Percentiles rank a stretch among this genome's conserved stretches.
These are phyloP conservation scores for Perca flavescens DNA, from an alignment of 2,113 vertebrate genomes.

Conservation along the genomic window DNA sequence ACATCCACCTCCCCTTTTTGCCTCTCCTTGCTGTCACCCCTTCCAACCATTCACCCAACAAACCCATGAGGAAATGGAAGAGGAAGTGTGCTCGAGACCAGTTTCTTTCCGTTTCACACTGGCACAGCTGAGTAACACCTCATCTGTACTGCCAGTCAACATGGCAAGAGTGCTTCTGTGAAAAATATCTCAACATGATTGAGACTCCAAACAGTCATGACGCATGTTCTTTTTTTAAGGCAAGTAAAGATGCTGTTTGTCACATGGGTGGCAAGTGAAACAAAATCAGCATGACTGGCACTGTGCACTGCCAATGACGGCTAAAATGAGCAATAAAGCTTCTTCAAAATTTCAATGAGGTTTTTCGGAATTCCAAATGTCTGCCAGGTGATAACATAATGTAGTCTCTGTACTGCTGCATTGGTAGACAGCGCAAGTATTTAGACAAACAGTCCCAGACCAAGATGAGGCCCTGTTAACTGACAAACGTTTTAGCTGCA, in stretches of 20 bases:
- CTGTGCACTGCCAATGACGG: background rate
- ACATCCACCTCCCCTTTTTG: background rate
- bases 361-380: constrained; percentile 20
- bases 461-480: constrained; percentile 28
- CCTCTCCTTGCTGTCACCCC: constrained; percentile 32
- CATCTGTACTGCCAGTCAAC: constrained; percentile 42
- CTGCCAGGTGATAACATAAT: constrained; percentile 29
- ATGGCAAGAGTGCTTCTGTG: constrained; percentile 24
- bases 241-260: constrained; percentile 17
- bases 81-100: constrained; percentile 78
- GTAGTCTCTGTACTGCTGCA: constrained; percentile 31
- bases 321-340: background rate
- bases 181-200: constrained; percentile 35
- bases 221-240: background rate
- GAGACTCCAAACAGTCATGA: constrained; percentile 21
- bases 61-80: constrained; percentile 77
- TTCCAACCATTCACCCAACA: constrained; percentile 52
- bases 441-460: constrained; percentile 39
- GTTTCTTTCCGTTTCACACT: constrained; percentile 78
- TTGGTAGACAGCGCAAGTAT: constrained; percentile 19
- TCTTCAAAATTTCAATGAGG: background rate
- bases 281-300: background rate
- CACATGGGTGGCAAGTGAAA: constrained; percentile 26
- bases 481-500: constrained; percentile 23
- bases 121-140: constrained; percentile 39